Percentiles rank a stretch among this genome's conserved stretches.
These are phyloP conservation scores for Tympanoctomys barrerae DNA, from an alignment of 2,797 vertebrate species.

Conservation along the genomic window DNA sequence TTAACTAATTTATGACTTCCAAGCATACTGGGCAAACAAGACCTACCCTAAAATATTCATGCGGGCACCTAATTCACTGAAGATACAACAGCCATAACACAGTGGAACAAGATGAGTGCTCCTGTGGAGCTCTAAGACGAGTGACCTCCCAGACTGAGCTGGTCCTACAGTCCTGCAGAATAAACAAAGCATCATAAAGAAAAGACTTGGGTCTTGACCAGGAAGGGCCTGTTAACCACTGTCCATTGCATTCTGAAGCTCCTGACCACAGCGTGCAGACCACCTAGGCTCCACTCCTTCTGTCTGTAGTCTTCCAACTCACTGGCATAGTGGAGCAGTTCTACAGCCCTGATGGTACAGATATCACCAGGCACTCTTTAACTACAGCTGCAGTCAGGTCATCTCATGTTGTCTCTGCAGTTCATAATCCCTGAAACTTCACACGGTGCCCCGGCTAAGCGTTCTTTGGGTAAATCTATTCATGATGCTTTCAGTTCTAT, in stretches of 20 bases:
- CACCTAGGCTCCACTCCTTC: background rate
- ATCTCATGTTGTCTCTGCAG: accelerated
- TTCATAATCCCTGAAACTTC: background rate
- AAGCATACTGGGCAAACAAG: background rate
- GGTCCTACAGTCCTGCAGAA: background rate
- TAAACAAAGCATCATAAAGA: background rate
- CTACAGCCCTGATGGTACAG: accelerated
- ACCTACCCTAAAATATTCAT: background rate
- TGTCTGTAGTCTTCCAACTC: background rate
- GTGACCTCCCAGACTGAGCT: background rate
- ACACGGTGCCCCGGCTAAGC: background rate
- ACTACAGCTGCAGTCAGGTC: background rate
- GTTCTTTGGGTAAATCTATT: background rate
- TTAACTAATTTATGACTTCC: background rate
- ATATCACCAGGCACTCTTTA: too few relatives aligned
- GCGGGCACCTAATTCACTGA: background rate
- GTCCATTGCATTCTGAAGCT: background rate
- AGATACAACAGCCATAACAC: background rate
- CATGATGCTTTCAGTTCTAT: background rate
- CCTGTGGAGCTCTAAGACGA: background rate
- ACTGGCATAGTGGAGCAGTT: background rate
- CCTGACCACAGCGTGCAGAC: background rate
- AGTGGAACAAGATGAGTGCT: background rate
- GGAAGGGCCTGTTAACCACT: background rate
- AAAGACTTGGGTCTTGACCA: background rate